Percentiles rank a stretch among this genome's conserved stretches.
phyloP scores from a whole-genome alignment of 2,888 invertebrate species.

The Copidosoma aretas region DNA sequence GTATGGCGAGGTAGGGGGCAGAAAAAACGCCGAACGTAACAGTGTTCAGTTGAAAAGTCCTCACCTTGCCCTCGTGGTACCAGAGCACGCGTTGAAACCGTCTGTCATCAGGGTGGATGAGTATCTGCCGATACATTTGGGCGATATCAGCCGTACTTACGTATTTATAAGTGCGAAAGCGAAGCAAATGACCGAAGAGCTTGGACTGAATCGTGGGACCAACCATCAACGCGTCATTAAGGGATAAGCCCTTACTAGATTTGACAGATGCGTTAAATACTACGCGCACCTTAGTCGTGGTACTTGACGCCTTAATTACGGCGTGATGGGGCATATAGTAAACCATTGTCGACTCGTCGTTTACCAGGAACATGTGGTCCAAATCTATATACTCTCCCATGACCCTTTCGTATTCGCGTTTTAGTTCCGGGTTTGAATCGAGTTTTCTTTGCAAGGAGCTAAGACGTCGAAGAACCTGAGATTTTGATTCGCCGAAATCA shows the following conservation, averaged over 20 bases:
- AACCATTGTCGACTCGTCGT: too few relatives aligned
- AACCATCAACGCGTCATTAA: too few relatives aligned
- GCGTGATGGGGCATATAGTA: constrained; percentile 14
- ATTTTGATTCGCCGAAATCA: background rate
- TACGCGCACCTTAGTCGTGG: constrained; percentile 1
- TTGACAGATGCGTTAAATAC: too few relatives aligned
- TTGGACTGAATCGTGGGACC: too few relatives aligned
- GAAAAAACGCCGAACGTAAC: background rate
- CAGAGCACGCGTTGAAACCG: constrained; percentile 17
- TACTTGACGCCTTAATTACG: constrained; percentile 2
- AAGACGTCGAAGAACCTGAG: background rate
- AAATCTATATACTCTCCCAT: too few relatives aligned
- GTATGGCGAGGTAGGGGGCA: constrained; percentile 3
- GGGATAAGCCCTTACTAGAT: too few relatives aligned
- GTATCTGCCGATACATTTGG: constrained; percentile 17
- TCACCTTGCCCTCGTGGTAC: background rate
- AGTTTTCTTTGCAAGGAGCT: background rate
- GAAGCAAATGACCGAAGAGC: background rate
- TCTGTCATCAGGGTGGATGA: background rate
- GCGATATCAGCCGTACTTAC: constrained; percentile 2
- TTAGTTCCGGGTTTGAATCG: too few relatives aligned
- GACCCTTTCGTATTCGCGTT: too few relatives aligned
- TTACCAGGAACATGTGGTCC: too few relatives aligned
- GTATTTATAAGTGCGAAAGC: background rate
- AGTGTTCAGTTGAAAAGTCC: background rate